These are phyloP conservation scores for Polypedilum pembai DNA, from an alignment of 1,140 invertebrate genomes.

Conservation along the genomic window DNA sequence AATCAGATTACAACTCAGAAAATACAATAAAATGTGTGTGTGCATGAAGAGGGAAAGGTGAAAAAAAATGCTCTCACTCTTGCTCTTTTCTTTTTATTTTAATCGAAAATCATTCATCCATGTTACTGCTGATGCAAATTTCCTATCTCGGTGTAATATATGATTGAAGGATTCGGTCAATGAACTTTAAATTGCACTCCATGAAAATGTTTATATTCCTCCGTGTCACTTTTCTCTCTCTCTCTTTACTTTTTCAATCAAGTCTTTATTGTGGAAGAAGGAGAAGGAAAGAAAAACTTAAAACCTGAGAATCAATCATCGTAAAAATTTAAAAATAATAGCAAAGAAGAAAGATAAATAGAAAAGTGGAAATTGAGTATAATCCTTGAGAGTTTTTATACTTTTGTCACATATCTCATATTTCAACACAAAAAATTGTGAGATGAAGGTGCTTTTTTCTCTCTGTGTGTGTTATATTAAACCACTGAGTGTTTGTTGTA, in stretches of 20 bases:
- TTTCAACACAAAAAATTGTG: no score
- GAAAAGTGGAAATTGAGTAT: no score
- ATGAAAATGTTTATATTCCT: background rate
- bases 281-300: background rate
- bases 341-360: no score
- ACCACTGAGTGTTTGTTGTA: background rate
- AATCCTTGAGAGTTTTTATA: no score
- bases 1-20: background rate
- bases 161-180: constrained; percentile 1
- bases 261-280: no score
- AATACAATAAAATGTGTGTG: background rate
- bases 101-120: constrained; percentile 17
- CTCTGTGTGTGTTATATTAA: no score
- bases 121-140: background rate
- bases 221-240: background rate
- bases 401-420: no score
- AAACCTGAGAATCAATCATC: background rate
- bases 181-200: background rate
- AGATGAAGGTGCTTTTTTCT: no score
- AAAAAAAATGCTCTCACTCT: background rate
- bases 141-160: constrained; percentile 2
- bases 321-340: background rate
- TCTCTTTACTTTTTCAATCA: background rate
- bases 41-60: background rate
- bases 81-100: constrained; percentile 5